Evolutionary conservation across 2,888 invertebrate genomes (phyloP), one percentile per base, ranked within the genome.

Genomic region (Tachina fera): DNA sequence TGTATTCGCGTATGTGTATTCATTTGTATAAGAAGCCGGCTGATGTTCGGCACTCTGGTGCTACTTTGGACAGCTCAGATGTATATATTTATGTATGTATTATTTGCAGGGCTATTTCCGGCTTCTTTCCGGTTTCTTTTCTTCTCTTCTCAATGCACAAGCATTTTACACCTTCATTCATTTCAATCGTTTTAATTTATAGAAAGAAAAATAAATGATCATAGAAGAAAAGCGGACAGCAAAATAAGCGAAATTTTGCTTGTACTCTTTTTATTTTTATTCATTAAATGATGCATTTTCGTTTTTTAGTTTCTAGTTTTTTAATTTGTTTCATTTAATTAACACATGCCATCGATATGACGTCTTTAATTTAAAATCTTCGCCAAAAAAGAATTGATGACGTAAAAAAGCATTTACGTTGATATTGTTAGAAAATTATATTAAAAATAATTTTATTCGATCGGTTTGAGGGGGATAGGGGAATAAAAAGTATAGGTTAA

Each of bases 161-260:
- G 53, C 65, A 72, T 72, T 83, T 71, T 60, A 77, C 71, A 83
- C 76, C 71, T 83, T 71, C 45, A n/a, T 16, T 31, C 22, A 41
- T 56, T 60, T 43, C 61, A 74, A 63, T 70, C 74, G 61, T 53
- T 74, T 14, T 70, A 63, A 78, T 77, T 68, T 72, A 58, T 39
- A 53, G 68, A 72, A 74, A 53, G 68, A 72, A 74, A 70, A 58
- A 71, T 65, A 58, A 41, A 77, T 56, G 78, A 74, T 83, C 74
- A 68, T 41, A 72, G n/a, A 39, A 61, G 49, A 14, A 22, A 43
- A 22, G 45, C 31, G 10, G 14, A 6, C 65, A 39, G 22, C 19
- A 41, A 47, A 61, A 67, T 31, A 77, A 67, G 58, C 58, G 47
- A 77, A 68, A 58, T 58, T n/a, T 58, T 58, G 58, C 13, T 74